These are phyloP conservation scores for Chaetodon trifascialis DNA, from an alignment of 2,113 vertebrate genomes.

Conservation along the genomic window DNA sequence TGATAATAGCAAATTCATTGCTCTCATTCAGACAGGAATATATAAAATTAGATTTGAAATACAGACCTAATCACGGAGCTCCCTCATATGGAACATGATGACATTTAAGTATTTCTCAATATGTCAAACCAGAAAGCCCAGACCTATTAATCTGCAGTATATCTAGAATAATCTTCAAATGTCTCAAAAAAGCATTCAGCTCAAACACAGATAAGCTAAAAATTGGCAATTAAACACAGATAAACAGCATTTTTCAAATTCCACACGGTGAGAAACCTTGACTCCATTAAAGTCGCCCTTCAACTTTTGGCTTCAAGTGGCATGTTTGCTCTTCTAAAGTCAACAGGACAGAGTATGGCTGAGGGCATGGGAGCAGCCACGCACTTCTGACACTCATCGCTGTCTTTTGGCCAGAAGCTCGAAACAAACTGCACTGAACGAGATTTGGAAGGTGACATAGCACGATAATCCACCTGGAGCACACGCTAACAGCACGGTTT, in stretches of 20 bases:
- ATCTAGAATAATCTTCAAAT: constrained; percentile 19
- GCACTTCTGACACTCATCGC: constrained; percentile 9
- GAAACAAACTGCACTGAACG: constrained; percentile 22
- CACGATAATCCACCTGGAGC: neutral
- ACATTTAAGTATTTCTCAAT: neutral
- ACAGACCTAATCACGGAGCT: neutral
- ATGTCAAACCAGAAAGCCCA: neutral
- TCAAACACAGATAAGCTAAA: constrained; percentile 48
- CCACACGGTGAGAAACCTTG: constrained; percentile 64
- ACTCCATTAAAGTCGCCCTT: constrained; percentile 62
- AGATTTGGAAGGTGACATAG: neutral
- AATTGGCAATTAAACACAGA: constrained; percentile 46
- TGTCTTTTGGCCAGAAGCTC: neutral
- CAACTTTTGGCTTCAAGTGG: constrained; percentile 54
- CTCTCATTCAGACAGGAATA: neutral
- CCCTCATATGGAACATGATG: neutral
- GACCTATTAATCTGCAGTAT: neutral
- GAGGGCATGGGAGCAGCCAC: constrained; percentile 48
- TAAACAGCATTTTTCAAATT: constrained; percentile 67
- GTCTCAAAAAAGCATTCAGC: constrained; percentile 5
- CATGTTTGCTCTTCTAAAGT: constrained; percentile 73
- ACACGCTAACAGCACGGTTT: neutral
- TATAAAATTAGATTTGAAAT: neutral
- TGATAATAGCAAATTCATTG: neutral
- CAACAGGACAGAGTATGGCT: constrained; percentile 59